These are phyloP conservation scores for Zaprionus bogoriensis DNA, from an alignment of 2,888 invertebrate species.

Conservation along the genomic window DNA sequence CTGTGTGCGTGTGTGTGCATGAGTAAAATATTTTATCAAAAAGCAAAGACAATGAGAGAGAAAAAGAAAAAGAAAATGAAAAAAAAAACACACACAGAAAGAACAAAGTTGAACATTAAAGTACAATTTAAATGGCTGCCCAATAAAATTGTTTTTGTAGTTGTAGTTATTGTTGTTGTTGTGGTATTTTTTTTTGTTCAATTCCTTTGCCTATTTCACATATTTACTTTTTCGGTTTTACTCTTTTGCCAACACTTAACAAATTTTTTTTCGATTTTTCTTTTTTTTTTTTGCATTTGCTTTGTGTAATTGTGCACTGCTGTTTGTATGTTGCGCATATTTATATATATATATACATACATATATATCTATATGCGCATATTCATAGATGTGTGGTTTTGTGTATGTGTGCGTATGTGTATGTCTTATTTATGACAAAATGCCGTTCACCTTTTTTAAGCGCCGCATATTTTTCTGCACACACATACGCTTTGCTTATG, in stretches of 20 bases:
- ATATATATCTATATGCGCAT: too few species aligned
- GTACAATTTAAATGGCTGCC: conserved; percentile 77
- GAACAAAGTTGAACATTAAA: conserved; percentile 64
- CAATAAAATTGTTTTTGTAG: conserved; percentile 20
- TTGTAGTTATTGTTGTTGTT: too few species aligned
- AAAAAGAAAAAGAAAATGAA: background rate
- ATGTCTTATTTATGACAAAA: conserved; percentile 62
- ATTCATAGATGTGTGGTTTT: background rate
- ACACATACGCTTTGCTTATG: conserved; percentile 67
- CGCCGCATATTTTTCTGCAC: conserved; percentile 80
- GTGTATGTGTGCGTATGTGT: conserved; percentile 8
- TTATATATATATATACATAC: too few species aligned
- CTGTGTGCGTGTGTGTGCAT: conserved; percentile 28
- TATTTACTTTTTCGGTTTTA: conserved; percentile 9
- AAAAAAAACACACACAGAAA: conserved; percentile 40
- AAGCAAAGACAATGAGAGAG: conserved; percentile 67
- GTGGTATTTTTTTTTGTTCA: background rate
- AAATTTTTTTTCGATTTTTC: background rate
- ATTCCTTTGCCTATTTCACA: conserved; percentile 10
- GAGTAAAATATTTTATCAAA: conserved; percentile 68
- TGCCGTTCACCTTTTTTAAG: conserved; percentile 80
- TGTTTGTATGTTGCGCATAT: background rate
- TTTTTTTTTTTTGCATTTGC: conserved; percentile 27
- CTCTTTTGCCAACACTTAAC: conserved; percentile 20
- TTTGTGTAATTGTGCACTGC: conserved; percentile 2